Evolutionary conservation across 2,113 vertebrate species (phyloP).

Genomic region (Papio anubis): DNA sequence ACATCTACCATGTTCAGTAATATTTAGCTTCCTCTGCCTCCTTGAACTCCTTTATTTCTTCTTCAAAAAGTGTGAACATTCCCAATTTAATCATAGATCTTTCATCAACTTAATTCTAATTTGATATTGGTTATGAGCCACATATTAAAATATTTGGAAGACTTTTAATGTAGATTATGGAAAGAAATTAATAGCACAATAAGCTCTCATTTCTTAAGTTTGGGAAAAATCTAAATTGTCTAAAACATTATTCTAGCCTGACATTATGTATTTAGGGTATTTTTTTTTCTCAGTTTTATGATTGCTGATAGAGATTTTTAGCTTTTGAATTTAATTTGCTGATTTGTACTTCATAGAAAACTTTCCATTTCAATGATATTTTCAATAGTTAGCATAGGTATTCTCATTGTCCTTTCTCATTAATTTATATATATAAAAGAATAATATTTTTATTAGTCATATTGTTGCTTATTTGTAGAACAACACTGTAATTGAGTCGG

Average conservation of each 20-base stretch:
- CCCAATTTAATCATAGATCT: not conserved
- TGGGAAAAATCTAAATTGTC: not conserved
- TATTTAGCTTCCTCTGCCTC: accelerated
- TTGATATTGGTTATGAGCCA: not conserved
- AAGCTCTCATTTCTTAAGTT: not conserved
- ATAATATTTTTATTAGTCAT: not conserved
- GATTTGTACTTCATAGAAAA: not conserved
- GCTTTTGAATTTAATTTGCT: not conserved
- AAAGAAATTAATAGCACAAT: not conserved
- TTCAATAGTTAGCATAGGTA: not conserved
- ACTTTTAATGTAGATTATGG: not conserved
- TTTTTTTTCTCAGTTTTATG: not conserved
- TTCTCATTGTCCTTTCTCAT: not conserved
- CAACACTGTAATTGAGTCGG: not conserved
- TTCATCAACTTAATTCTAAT: not conserved
- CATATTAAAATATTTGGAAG: not conserved
- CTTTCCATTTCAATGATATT: not conserved
- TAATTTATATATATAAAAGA: not conserved
- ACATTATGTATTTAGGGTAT: not conserved
- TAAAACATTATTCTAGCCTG: not conserved
- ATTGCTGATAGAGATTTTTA: not conserved
- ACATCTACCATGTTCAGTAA: accelerated
- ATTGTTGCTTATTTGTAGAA: not conserved
- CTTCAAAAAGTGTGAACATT: not conserved
- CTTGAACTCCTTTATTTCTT: not conserved